These are phyloP conservation scores for Chlorodrepanis virens DNA, from an alignment of 2,113 vertebrate species.

Conservation along the genomic window DNA sequence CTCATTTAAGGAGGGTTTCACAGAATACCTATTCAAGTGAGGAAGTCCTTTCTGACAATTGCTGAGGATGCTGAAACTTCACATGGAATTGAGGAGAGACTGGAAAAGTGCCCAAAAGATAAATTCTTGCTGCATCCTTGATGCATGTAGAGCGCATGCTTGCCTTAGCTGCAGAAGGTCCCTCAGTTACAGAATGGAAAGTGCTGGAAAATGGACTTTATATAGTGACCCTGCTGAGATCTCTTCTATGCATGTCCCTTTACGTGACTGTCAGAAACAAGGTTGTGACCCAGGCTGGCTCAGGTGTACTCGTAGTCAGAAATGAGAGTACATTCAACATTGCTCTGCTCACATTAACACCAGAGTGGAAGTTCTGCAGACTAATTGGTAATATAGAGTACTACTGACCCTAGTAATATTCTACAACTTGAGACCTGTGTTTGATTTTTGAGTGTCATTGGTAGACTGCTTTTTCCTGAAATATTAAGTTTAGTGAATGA, in stretches of 20 bases:
- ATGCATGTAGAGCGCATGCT: neutral
- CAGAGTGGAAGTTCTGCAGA: neutral
- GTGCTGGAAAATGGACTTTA: neutral
- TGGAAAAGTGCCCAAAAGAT: neutral
- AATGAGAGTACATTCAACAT: neutral
- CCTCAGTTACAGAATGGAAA: accelerated
- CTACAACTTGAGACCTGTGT: neutral
- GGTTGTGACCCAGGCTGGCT: neutral
- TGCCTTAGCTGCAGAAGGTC: neutral
- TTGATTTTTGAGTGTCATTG: neutral
- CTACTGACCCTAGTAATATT: neutral
- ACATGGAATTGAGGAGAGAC: neutral
- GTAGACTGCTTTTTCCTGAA: neutral
- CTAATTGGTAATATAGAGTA: neutral
- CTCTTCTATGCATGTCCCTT: neutral
- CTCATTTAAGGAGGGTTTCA: neutral
- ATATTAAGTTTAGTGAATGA: neutral
- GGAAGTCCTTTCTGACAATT: neutral
- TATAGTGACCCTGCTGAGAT: neutral
- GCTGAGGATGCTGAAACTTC: neutral
- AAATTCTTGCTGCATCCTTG: neutral
- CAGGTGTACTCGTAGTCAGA: neutral
- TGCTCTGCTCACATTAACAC: neutral
- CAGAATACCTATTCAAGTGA: neutral
- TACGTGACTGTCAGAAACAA: neutral